These are phyloP conservation scores for Episyrphus balteatus DNA, from an alignment of 1,140 invertebrate genomes.

Conservation along the genomic window DNA sequence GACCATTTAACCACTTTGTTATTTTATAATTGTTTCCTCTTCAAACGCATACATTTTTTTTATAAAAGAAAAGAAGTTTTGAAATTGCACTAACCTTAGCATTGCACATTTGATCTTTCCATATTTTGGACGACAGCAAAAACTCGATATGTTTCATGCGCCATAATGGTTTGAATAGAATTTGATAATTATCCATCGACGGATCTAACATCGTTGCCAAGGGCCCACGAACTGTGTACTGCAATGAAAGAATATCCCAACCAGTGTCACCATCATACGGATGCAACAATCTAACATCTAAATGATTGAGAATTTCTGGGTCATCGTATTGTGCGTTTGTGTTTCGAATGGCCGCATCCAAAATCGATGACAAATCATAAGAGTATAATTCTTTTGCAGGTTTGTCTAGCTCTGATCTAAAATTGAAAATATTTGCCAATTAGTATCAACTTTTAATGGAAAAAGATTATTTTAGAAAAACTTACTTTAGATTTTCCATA, in stretches of 20 bases:
- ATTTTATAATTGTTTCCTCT: no score
- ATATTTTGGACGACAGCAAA: conserved; percentile 65
- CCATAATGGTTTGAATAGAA: conserved; percentile 88
- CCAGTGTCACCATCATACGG: conserved; percentile 70
- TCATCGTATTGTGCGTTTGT: conserved; percentile 95
- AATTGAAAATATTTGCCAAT: no score
- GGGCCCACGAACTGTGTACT: conserved; percentile 88
- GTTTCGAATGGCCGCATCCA: conserved; percentile 83
- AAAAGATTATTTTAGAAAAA: no score
- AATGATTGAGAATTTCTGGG: conserved; percentile 72
- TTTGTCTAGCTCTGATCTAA: conserved; percentile 77
- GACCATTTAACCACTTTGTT: no score
- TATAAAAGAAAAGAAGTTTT: no score
- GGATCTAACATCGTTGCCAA: conserved; percentile 86
- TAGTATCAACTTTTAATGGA: no score
- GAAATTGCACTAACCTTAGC: conserved; percentile 46
- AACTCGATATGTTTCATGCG: conserved; percentile 90
- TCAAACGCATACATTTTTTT: no score
- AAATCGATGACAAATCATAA: conserved; percentile 77
- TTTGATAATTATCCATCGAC: conserved; percentile 72
- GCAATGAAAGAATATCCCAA: conserved; percentile 91
- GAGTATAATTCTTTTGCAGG: conserved; percentile 76
- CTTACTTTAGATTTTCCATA: conserved; percentile 81
- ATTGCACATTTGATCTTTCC: conserved; percentile 76
- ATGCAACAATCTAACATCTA: conserved; percentile 77